A percentile compares a stretch with the other conserved stretches of the same genome.
phyloP scores from a whole-genome alignment of 2,888 invertebrate genomes.

The Lymantria monacha region DNA sequence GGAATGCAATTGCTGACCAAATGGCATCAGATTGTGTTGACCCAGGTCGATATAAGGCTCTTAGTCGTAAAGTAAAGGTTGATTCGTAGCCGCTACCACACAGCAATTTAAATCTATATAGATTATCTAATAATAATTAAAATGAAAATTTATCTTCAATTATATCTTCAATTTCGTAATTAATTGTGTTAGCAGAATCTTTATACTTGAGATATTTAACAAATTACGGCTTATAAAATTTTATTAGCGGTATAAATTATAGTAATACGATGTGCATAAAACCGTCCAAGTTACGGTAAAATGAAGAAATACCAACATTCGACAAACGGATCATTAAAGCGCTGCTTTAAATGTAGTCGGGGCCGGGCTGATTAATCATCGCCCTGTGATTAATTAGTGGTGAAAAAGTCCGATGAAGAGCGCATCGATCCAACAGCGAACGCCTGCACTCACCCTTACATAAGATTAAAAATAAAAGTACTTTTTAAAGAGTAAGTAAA shows the following conservation, averaged over 20 bases:
- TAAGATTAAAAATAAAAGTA: slow-evolving; percentile 46
- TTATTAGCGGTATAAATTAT: background rate
- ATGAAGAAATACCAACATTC: slow-evolving; percentile 58
- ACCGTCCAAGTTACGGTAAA: slow-evolving; percentile 39
- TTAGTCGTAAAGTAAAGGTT: no score
- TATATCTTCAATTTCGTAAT: no score
- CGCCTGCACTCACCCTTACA: slow-evolving; percentile 42
- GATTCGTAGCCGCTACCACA: no score
- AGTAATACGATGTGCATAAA: background rate
- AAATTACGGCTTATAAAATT: background rate
- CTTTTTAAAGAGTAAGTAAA: background rate
- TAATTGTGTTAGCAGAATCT: background rate
- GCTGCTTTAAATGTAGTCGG: slow-evolving; percentile 61
- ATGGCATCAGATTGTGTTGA: no score
- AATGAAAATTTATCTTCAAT: no score
- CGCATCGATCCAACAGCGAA: slow-evolving; percentile 43
- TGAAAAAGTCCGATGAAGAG: slow-evolving; percentile 54
- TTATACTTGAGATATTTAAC: background rate
- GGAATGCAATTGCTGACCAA: no score
- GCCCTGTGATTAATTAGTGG: slow-evolving; percentile 67
- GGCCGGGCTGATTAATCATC: slow-evolving; percentile 72
- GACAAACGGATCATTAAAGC: slow-evolving; percentile 72
- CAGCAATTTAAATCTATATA: no score
- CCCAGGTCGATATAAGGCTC: no score
- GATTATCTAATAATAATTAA: no score